Conservation (phyloP, 2,888 invertebrate genomes). For the Caenorhabditis macrosperma region DNA sequence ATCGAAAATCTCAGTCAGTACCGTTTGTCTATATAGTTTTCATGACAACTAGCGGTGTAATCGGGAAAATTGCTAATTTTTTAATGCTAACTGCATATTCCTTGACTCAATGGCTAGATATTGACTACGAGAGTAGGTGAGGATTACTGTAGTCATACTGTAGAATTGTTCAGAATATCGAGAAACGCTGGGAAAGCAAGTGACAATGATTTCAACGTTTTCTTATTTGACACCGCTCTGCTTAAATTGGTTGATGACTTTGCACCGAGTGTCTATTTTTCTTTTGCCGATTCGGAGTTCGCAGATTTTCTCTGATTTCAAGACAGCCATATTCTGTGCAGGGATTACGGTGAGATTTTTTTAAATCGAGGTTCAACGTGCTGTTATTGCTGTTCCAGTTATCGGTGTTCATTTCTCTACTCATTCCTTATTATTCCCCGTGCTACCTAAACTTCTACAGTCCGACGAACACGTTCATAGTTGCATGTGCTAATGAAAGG, state of each 20-base stretch:
- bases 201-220: conserved; percentile 1
- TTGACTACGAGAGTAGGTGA: conserved; percentile 8
- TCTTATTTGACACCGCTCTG: conserved; percentile 1
- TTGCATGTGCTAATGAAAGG: conserved; percentile 18
- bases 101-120: neutral
- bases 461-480: neutral
- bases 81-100: conserved; percentile 6
- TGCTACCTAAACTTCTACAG: conserved; percentile 26
- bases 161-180: conserved; percentile 5
- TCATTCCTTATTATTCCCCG: conserved; percentile 21
- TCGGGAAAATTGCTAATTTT: conserved; percentile 7
- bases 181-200: neutral
- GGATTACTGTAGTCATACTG: neutral
- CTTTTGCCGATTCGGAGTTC: neutral
- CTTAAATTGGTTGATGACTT: conserved; percentile 34
- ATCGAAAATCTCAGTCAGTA: neutral
- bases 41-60: neutral
- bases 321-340: neutral
- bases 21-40: conserved; percentile 26
- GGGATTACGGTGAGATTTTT: neutral
- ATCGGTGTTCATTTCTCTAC: neutral
- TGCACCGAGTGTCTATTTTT: conserved; percentile 15
- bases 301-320: neutral
- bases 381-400: neutral
- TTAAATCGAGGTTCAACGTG: no score